Percentiles rank a stretch among this genome's conserved stretches.
These are phyloP conservation scores for Drosophila parabipectinata DNA, from an alignment of 1,140 invertebrate species.

Conservation along the genomic window DNA sequence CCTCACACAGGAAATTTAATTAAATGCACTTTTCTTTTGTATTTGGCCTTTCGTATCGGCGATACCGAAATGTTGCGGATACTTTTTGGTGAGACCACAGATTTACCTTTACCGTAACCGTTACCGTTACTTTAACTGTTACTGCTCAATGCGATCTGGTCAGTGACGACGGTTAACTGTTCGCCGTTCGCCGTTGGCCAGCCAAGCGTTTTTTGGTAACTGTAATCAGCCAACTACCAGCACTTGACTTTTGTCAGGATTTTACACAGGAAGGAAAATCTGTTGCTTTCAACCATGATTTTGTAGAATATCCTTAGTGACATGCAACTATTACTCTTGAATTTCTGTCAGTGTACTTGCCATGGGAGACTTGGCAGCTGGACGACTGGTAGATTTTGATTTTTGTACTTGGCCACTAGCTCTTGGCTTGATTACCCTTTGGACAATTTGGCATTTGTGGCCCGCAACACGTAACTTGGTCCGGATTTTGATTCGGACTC, in stretches of 20 bases:
- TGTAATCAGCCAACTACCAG: slow-evolving; percentile 33
- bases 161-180: slow-evolving; percentile 21
- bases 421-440: slow-evolving; percentile 60
- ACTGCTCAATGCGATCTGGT: slow-evolving; percentile 17
- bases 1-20: slow-evolving; percentile 71
- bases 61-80: slow-evolving; percentile 33
- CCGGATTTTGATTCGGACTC: slow-evolving; percentile 29
- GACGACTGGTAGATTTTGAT: slow-evolving; percentile 25
- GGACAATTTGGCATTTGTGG: slow-evolving; percentile 65
- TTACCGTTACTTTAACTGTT: slow-evolving; percentile 4
- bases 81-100: slow-evolving; percentile 29
- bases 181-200: slow-evolving; percentile 27
- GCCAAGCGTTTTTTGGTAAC: slow-evolving; percentile 35
- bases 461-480: slow-evolving; percentile 37
- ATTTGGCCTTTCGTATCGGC: slow-evolving; percentile 13
- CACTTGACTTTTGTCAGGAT: slow-evolving; percentile 60
- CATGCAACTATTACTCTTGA: no score
- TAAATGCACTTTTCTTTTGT: slow-evolving; percentile 53
- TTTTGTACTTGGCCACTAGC: slow-evolving; percentile 30
- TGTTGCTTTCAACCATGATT: not conserved
- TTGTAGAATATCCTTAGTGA: not conserved
- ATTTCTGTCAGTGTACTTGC: not conserved
- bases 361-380: slow-evolving; percentile 73
- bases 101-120: slow-evolving; percentile 25
- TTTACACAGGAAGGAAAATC: slow-evolving; percentile 5